Evolutionary conservation across 2,888 invertebrate genomes (phyloP), one percentile per base, ranked within the genome.

Genomic region (Tenthredo scrophulariae): DNA sequence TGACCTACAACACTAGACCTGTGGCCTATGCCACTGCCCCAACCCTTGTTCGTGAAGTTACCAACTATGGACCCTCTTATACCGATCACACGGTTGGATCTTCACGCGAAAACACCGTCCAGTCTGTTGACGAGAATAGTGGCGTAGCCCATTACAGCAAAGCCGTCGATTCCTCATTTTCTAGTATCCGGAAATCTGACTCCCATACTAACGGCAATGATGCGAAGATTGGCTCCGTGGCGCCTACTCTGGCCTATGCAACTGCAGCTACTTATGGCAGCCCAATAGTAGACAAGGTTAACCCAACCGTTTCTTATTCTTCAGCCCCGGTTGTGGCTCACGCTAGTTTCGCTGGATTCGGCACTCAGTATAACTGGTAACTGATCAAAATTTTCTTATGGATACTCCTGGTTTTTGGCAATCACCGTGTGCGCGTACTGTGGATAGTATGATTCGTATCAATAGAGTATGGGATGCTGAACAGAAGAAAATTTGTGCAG

Each of bases 341-440:
- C 15, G 67, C 83, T 62, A 83, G 43, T 88, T 96, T 96, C 94
- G 94, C 94, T 87, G 96, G 96, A 86, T 94, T 95, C 85, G 95
- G 95, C 88, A 94, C 95, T 88, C 94, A 95, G 89, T 96, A 96
- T 93, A 95, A 94, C 89, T 96, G 95, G 95, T 96, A 95, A 77
- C 33, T 1, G 46, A 54, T 40, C 1, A 4, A 29, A 26, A 18
- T 9, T n/a, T 4, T 10, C 22, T 13, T 43, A 43, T 54, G 29
- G 4, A 37, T 74, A 29, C 54, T 77, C 77, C 77, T 77, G 50
- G 65, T 80, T 15, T 40, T 54, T 33, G 29, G 33, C 72, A 22
- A 54, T 33, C 54, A 29, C n/a, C 54, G n/a, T 77, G 50, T 50
- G 77, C 40, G 77, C 54, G 77, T 33, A 33, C 54, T 50, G 18